Percentiles rank a stretch among this genome's conserved stretches.
These are phyloP conservation scores for Synchiropus splendidus DNA, from an alignment of 2,113 vertebrate genomes.

Conservation along the genomic window DNA sequence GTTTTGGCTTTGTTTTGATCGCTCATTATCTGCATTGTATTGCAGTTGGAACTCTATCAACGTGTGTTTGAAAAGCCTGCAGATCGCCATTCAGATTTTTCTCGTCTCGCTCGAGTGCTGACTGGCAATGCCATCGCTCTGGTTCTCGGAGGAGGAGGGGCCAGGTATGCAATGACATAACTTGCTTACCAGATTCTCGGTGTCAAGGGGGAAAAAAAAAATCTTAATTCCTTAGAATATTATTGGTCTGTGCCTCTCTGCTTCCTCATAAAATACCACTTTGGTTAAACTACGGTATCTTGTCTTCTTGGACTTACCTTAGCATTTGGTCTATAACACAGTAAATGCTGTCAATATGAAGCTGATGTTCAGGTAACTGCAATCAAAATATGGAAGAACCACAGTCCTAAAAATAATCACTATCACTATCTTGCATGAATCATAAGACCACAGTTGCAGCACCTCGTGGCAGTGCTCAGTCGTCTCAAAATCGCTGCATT, in stretches of 20 bases:
- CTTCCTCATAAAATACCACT: no score
- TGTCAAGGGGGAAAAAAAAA: neutral
- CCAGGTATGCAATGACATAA: slow-evolving; percentile 65
- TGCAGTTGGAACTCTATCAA: slow-evolving; percentile 83
- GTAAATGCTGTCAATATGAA: no score
- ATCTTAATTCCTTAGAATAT: neutral
- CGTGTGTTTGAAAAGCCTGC: slow-evolving; percentile 80
- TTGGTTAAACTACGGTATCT: no score
- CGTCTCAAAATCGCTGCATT: no score
- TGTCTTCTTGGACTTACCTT: no score
- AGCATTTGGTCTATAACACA: no score
- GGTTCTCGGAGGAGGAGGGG: slow-evolving; percentile 88
- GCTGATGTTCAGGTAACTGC: no score
- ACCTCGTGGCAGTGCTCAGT: no score
- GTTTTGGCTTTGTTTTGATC: neutral
- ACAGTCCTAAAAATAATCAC: no score
- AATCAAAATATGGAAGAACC: no score
- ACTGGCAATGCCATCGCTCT: slow-evolving; percentile 87
- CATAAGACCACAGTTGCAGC: no score
- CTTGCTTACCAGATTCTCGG: neutral
- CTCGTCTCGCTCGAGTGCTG: slow-evolving; percentile 82
- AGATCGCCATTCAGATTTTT: slow-evolving; percentile 87
- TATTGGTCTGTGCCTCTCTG: neutral
- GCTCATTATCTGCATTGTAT: neutral
- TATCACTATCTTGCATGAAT: no score